Conservation (phyloP, 1,140 invertebrate genomes). For the Centruroides sculpturatus region DNA sequence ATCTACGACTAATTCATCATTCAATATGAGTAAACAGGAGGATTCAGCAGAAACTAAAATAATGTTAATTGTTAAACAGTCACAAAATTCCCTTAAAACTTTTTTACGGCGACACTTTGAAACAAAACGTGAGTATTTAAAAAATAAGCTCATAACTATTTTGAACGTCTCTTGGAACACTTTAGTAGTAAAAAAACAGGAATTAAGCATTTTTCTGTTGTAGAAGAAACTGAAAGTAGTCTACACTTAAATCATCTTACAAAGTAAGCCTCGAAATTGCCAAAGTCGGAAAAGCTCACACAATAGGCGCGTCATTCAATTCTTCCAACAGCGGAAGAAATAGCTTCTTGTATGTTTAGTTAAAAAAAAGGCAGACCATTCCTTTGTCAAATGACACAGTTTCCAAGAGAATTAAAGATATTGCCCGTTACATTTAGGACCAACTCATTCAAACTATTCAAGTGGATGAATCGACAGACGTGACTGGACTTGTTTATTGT, state of each 20-base stretch:
- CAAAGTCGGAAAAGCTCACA: neutral
- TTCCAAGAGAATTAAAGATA: neutral
- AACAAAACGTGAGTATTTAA: neutral
- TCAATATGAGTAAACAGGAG: neutral
- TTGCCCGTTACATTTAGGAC: neutral
- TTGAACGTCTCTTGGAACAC: neutral
- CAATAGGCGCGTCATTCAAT: neutral
- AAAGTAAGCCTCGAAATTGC: neutral
- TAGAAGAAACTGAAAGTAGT: neutral
- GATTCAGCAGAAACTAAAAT: neutral
- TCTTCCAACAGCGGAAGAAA: neutral
- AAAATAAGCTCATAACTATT: neutral
- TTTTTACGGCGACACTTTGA: neutral
- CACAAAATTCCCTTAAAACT: neutral
- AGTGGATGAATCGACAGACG: neutral
- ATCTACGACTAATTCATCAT: neutral
- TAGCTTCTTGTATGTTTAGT: neutral
- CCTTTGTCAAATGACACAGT: neutral
- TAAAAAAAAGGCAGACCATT: neutral
- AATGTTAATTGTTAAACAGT: neutral
- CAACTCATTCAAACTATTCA: neutral
- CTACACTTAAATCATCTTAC: too few species aligned
- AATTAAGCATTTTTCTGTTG: neutral
- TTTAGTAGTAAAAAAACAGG: neutral
- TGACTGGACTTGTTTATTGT: neutral